Base-by-base conservation (phyloP, 2,888 invertebrate species). In the Allophyes oxyacanthae region DNA sequence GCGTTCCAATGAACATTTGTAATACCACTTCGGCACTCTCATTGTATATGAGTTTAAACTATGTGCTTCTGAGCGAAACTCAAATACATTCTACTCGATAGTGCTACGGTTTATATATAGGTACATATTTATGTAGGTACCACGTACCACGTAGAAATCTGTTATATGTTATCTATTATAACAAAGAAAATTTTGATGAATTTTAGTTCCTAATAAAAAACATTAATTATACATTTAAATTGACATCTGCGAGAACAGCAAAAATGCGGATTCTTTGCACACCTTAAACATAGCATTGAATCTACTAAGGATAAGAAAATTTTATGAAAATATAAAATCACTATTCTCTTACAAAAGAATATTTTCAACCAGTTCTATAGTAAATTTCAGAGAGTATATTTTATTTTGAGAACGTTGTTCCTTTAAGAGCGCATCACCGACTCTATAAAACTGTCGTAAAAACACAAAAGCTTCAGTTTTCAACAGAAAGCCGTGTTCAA, bases 31-130 rank as follows among this genome's bases (percentile, higher is more conserved):
- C 65, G 59, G 77, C 66, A 74, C 64, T 75, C 73, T 66, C 74
- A 77, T 78, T 77, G 78, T 81, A 60, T 72, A 60, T 72, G 69
- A 68, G 69, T 72, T 75, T 57, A 71, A 82, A 82, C 79, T 79
- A 80, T 80, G 68, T 70, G 69, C 71, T 68, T 60, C 61, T 42
- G 48, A 58, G 55, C 58, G 52, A 44, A 59, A 45, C 67, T 59
- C 33, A 28, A 42, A 43, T 53, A 38, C 48, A 55, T 58, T 65
- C 34, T 42, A 53, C 30, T 40, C 20, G 20, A 43, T 67, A 38
- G 25, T 7, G 34, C 15, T 34, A 25, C 25, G 14, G 11, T 46
- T 30, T 14, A 26, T n/a, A 15, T 14, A 33, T 3, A n/a, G n/a
- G 3, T 33, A 33, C 10, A n/a, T 9, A 10, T 32, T 10, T 9